Base-by-base conservation (phyloP, 2,797 vertebrate genomes). In the Myotis daubentonii region DNA sequence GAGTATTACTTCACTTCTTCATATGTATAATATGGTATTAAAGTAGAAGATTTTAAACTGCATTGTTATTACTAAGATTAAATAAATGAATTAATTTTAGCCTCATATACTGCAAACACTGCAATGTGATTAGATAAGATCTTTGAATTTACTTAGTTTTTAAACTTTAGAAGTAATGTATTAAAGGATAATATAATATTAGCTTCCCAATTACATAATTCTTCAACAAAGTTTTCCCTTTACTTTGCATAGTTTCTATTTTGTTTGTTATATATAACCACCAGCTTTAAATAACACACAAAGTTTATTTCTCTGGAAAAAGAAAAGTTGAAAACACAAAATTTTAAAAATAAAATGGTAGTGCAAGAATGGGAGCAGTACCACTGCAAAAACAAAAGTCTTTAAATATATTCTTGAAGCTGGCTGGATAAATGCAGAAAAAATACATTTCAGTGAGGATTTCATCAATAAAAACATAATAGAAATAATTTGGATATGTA, bases 21-120 rank as follows among this genome's bases (percentile, higher is more conserved):
- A 96, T 97, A 97, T 96, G 97, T 97, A 97, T 96, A 98, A 82
- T 93, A 66, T 90, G 86, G 90, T 97, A 97, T 98, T 98, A 98
- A 97, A 98, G 96, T 98, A 96, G 97, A 97, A 97, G 41, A 91
- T 96, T 97, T 98, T 98, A 95, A 98, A 96, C 97, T 97, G 92
- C 93, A 91, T 91, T 94, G 79, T 95, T 97, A 96, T 97, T 98
- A 96, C 98, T 98, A 97, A 98, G 97, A 98, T 98, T 97, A 98
- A 98, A 96, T 87, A 94, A 96, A 76, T 96, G 95, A 98, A 98
- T 98, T 98, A 97, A 97, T 96, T 95, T 97, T 98, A 96, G 70
- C 70, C 91, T 95, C 93, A 96, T 97, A 94, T 90, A 94, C 90
- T 82, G 81, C 93, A 97, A 97, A 96, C 95, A 96, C 72, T 84